Evolutionary conservation across 2,888 invertebrate genomes (phyloP).

Genomic region (Polymixis flavicincta): DNA sequence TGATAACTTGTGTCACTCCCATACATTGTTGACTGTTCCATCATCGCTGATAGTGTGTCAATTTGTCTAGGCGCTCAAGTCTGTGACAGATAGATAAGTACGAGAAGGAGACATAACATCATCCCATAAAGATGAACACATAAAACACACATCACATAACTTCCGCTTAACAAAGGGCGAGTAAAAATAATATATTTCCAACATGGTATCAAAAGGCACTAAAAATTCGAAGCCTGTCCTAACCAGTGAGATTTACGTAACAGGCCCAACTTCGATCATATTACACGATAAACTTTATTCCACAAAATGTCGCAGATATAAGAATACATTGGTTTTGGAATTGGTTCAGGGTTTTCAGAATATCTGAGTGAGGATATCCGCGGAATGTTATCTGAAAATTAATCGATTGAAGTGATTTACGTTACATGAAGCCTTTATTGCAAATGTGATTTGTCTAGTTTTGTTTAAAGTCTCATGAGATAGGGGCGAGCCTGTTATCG

Average conservation of each 20-base stretch:
- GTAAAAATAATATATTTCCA: constrained; percentile 23
- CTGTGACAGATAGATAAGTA: background rate
- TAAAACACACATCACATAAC: constrained; percentile 2
- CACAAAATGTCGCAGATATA: constrained; percentile 56
- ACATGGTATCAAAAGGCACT: constrained; percentile 39
- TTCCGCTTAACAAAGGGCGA: constrained; percentile 1
- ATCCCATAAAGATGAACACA: background rate
- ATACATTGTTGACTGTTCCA: background rate
- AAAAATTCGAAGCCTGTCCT: constrained; percentile 52
- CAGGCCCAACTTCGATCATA: constrained; percentile 61
- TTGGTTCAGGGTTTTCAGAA: constrained; percentile 38
- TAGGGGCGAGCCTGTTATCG: background rate
- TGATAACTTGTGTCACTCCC: background rate
- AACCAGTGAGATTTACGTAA: constrained; percentile 49
- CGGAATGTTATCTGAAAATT: background rate
- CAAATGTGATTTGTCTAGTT: background rate
- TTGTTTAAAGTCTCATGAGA: background rate
- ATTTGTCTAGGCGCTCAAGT: background rate
- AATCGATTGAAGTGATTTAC: background rate
- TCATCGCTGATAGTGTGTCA: background rate
- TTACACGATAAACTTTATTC: constrained; percentile 62
- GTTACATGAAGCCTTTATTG: background rate
- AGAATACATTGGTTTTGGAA: constrained; percentile 45
- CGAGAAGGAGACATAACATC: background rate
- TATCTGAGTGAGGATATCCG: background rate